Base-by-base conservation (phyloP, 2,797 vertebrate species). In the Hyperoplus lanceolatus region DNA sequence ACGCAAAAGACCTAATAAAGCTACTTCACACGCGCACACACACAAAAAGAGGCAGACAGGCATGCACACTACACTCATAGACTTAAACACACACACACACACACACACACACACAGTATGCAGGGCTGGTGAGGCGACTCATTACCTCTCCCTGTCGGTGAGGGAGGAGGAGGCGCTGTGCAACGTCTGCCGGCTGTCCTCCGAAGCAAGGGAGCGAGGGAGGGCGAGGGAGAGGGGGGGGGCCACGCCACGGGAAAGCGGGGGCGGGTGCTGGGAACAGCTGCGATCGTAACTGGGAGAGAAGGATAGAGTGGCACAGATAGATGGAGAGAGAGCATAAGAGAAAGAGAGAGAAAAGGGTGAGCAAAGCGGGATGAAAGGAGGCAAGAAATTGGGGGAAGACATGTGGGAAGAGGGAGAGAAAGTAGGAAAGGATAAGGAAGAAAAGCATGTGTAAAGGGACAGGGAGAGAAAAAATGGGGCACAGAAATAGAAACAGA, bases 61-160 rank as follows among this genome's bases (percentile, higher is more conserved):
- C 36, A 60, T 72, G 86, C 81, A 70, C 73, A 59, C 66, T 29
- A 29, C 29, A 29, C 29, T 29, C 29, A 29, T 29, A 29, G 29
- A 29, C 49, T 48, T 21, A 57, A 42, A 73, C 10, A 54, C 50
- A 62, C 54, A 45, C 49, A 76, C 65, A 65, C 43, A 55, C 74
- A 73, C 60, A 77, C 49, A 61, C 55, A 87, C 46, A 48, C 65
- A 49, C n/a, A 64, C 79, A 69, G 76, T 48, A 81, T 82, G 81
- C 63, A 16, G 67, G 59, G 81, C 60, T 63, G 87, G 62, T 29
- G 88, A 80, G 87, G 83, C 87, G 80, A 86, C 85, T 93, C 91
- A 87, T 90, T 96, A 96, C 95, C 95, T 96, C 92, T 96, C 95
- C 87, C 95, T 95, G 94, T 96, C 95, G 66, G 92, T 90, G 90